Base-by-base conservation (phyloP, 2,888 invertebrate genomes). In the Melikaiella ostensackeni region DNA sequence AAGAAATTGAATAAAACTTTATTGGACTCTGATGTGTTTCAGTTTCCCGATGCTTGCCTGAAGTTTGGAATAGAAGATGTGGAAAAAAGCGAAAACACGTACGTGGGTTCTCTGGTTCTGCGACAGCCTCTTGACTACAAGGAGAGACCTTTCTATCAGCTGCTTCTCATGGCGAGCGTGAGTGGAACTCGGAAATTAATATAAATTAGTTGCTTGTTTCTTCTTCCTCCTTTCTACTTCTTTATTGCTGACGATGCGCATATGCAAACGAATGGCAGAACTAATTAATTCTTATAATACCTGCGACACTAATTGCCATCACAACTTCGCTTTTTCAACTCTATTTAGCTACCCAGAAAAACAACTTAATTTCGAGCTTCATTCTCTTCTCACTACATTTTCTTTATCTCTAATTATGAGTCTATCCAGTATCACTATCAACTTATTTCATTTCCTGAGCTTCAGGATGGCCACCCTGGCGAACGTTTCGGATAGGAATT, bases 81-180 rank as follows among this genome's bases (percentile, higher is more conserved):
- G 19, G 94, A 93, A 83, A 94, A 94, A 0, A 94, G 94, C 55
- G 95, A 96, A 57, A 94, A 95, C 84, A 92, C 93, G 75, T 95
- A 95, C 87, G 93, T 93, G n/a, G 97, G 97, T 1, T 95, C 94
- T 2, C 92, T 98, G 78, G 94, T 96, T 75, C 92, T 97, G 76
- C 94, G 93, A 83, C 94, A 93, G 83, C 93, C 94, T 19, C 92
- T 98, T 79, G 95, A 97, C 91, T 97, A 97, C 90, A 95, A 95
- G 84, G 94, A 95, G 80, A 94, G 95, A 82, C 95, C 95, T 89
- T 95, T 95, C 87, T 97, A 96, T 89, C 95, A 96, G 88, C 94
- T 98, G 82, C 93, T 95, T 79, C 92, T 97, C 24, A 94, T 94
- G 85, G 97, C 97, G 57, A 95, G 95, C 80, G 97, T 97, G 92